Conservation (phyloP, 2,113 vertebrate species). For the Oryzias celebensis region DNA sequence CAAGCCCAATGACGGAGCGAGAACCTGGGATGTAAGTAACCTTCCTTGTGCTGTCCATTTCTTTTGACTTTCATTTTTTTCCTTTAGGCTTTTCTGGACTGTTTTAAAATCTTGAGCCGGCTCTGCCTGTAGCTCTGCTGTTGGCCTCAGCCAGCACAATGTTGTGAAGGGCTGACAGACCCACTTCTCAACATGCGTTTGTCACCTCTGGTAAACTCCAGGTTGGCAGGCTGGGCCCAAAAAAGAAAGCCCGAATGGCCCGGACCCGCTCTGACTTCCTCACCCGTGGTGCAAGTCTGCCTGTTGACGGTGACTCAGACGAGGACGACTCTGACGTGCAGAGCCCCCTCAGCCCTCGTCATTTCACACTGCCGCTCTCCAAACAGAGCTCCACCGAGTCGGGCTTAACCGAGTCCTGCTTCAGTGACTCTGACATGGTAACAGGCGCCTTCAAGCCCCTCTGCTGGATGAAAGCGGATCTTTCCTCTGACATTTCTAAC, state of each 20-base stretch:
- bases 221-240: conserved; percentile 85
- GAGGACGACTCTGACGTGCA: conserved; percentile 88
- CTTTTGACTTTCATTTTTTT: conserved; percentile 15
- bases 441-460: conserved; percentile 61
- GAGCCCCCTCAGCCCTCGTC: conserved; percentile 84
- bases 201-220: conserved; percentile 79
- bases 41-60: neutral
- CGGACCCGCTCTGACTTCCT: conserved; percentile 99
- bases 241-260: conserved; percentile 99
- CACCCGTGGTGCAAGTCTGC: conserved; percentile 89
- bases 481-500: conserved; percentile 77
- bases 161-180: conserved; percentile 14
- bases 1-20: conserved; percentile 70
- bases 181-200: conserved; percentile 64
- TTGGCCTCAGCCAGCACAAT: conserved; percentile 10
- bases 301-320: conserved; percentile 91
- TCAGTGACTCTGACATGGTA: conserved; percentile 99
- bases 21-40: conserved; percentile 71
- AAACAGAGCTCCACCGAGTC: conserved; percentile 80
- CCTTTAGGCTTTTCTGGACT: conserved; percentile 23
- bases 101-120: conserved; percentile 5
- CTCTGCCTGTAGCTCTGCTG: neutral
- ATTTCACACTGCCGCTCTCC: conserved; percentile 76
- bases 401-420: conserved; percentile 88
- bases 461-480: conserved; percentile 48